Base-by-base conservation (phyloP, 2,797 vertebrate genomes). In the Channa striata region DNA sequence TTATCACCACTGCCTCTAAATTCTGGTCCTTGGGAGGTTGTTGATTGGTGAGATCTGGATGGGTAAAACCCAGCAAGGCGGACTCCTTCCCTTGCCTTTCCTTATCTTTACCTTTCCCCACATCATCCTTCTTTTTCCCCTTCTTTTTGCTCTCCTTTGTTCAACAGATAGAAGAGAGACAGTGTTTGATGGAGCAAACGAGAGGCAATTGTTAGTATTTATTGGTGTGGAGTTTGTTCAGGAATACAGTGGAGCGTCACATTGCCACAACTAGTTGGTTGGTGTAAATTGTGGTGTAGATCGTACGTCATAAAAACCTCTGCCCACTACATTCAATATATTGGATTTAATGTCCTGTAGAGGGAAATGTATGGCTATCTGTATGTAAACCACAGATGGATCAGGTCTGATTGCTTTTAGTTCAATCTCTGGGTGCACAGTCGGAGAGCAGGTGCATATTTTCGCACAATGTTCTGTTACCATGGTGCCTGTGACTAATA, bases 111-210 rank as follows among this genome's bases (percentile, higher is more conserved):
- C 8, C 39, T 71, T 82, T 94, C 19, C 25, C 62, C 2, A 8
- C 16, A 13, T 78, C 78, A 3, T 94, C 92, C 2, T 86, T 90
- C 56, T 66, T 91, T 58, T 80, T 92, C 0, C 49, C 67, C 47
- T 83, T 95, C 49, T 40, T 71, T 69, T 84, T 94, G 60, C 0
- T 62, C 8, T 94, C 93, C 94, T 82, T 14, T 95, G 60, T 39
- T 53, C 17, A 52, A n/a, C 44, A 36, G 7, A 42, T 2, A n/a
- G 25, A 30, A 30, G 4, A 30, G 25, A 30, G 20, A 63, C 33
- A 74, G 33, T n/a, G 42, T 44, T 42, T 16, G 37, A 40, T 40
- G 14, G 14, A 8, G 16, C 5, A 17, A 17, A 43, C 2, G 10
- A 21, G 11, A 54, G 11, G 54, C 7, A 19, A 10, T 14, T 2